These are phyloP conservation scores for Ageneiosus marmoratus DNA, from an alignment of 2,113 vertebrate species.

Conservation along the genomic window DNA sequence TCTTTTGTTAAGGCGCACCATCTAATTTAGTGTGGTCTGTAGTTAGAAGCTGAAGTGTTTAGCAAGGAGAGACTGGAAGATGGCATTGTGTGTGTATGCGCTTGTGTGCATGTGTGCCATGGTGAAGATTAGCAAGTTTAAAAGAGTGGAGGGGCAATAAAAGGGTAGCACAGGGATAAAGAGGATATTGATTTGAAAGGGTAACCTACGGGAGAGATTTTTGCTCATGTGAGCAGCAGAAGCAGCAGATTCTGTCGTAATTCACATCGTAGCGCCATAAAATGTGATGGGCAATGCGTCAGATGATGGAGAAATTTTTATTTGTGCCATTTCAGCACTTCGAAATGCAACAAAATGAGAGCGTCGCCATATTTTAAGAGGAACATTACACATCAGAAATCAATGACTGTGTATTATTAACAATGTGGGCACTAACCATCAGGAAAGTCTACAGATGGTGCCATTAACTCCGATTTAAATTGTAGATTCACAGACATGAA, in stretches of 20 bases:
- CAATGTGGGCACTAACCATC: background rate
- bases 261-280: background rate
- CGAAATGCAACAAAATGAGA: background rate
- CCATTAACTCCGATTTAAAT: constrained; percentile 13
- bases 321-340: constrained; percentile 17
- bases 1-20: constrained; percentile 16
- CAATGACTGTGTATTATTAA: background rate
- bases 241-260: constrained; percentile 12
- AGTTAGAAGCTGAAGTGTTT: background rate
- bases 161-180: constrained; percentile 12
- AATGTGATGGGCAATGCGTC: background rate
- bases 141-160: constrained; percentile 1
- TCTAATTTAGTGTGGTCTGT: constrained; percentile 25
- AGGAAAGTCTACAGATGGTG: constrained; percentile 31
- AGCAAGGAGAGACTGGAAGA: background rate
- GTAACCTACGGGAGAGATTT: background rate
- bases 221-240: background rate
- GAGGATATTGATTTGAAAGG: constrained; percentile 32
- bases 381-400: background rate
- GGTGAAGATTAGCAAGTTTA: constrained; percentile 25
- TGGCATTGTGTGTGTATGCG: background rate
- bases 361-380: background rate
- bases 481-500: constrained; percentile 28
- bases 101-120: background rate
- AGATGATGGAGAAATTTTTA: background rate